Conservation (phyloP, 2,797 vertebrate species). For the Enteromius radiatus region DNA sequence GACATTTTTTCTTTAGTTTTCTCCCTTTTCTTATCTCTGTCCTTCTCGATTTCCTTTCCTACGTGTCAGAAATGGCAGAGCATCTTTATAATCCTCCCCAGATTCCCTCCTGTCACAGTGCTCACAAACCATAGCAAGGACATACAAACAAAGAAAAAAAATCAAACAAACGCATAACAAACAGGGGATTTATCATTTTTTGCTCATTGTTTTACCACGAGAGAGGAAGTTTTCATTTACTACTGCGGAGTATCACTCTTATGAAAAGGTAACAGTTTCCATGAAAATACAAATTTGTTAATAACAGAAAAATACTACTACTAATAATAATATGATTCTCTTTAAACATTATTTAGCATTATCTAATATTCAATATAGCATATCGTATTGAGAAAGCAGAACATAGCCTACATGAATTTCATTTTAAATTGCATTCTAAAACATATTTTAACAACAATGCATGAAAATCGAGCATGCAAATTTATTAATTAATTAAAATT, state of each 20-base stretch:
- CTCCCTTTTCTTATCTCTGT: conserved; percentile 22
- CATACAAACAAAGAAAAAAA: background rate
- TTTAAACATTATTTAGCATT: background rate
- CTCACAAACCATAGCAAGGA: conserved; percentile 5
- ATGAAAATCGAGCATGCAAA: background rate
- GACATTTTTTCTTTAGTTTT: conserved; percentile 20
- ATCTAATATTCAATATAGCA: background rate
- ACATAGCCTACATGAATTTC: background rate
- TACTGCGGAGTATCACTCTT: background rate
- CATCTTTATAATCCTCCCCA: background rate
- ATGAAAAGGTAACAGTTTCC: background rate
- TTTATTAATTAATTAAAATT: background rate
- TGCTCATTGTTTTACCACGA: background rate
- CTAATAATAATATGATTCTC: background rate
- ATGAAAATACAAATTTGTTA: background rate
- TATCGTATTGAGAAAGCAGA: background rate
- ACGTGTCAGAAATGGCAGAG: conserved; percentile 19
- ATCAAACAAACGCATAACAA: background rate
- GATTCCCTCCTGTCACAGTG: background rate
- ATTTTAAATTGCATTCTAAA: background rate
- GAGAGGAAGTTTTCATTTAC: background rate
- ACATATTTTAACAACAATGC: background rate
- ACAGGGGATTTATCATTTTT: background rate
- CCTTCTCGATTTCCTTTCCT: conserved; percentile 4
- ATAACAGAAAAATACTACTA: background rate